Conservation (phyloP, 2,888 invertebrate species). For the Cryptocephalus primarius region DNA sequence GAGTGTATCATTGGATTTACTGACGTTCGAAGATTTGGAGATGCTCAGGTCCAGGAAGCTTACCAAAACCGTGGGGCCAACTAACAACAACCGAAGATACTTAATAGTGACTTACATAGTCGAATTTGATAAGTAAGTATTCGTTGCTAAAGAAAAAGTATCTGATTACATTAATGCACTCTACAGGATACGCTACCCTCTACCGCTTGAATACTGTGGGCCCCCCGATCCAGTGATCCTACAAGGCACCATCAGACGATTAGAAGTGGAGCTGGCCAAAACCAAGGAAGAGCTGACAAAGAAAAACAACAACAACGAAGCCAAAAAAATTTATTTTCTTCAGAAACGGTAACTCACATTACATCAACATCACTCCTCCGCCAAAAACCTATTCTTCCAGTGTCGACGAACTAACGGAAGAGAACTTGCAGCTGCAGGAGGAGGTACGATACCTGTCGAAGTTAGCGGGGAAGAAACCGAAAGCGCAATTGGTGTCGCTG, state of each 20-base stretch:
- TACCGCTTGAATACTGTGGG: constrained; percentile 44
- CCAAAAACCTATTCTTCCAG: constrained; percentile 12
- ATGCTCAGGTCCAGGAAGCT: constrained; percentile 34
- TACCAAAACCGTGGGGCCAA: constrained; percentile 22
- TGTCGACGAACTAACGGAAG: constrained; percentile 28
- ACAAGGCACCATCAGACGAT: constrained; percentile 39
- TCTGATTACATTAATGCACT: too few relatives aligned
- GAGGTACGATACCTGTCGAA: constrained; percentile 23
- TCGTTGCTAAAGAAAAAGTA: not conserved
- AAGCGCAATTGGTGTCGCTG: constrained; percentile 20
- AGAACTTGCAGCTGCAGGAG: constrained; percentile 26
- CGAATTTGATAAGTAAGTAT: constrained; percentile 41
- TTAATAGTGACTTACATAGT: constrained; percentile 44
- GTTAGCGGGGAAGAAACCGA: constrained; percentile 17
- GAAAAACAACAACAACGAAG: constrained; percentile 16
- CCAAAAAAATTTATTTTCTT: constrained; percentile 21
- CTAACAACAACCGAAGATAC: constrained; percentile 37
- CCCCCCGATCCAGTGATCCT: constrained; percentile 41
- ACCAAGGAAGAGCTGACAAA: constrained; percentile 24
- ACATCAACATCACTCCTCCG: not conserved
- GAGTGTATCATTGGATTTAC: constrained; percentile 40
- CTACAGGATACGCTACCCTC: constrained; percentile 41
- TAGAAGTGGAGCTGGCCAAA: constrained; percentile 38
- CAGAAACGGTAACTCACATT: constrained; percentile 22
- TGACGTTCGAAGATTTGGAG: constrained; percentile 44